A percentile compares a stretch with the other conserved stretches of the same genome.
These are phyloP conservation scores for Eurystomus glaucurus DNA, from an alignment of 2,797 vertebrate species.

Conservation along the genomic window DNA sequence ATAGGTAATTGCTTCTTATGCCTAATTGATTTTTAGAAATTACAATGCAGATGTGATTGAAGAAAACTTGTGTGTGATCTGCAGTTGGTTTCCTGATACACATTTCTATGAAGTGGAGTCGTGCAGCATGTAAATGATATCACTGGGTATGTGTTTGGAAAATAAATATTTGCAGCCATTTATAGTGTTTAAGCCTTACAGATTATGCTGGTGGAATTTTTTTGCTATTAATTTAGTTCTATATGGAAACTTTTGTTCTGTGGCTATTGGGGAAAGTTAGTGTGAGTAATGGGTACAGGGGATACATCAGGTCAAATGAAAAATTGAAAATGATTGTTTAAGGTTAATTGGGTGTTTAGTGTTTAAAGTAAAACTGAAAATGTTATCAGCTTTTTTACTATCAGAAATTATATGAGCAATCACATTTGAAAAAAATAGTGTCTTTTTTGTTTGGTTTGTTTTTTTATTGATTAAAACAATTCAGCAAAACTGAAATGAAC, in stretches of 20 bases:
- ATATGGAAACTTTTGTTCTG: background rate
- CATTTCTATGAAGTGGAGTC: conserved; percentile 43
- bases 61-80: conserved; percentile 76
- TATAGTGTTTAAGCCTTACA: conserved; percentile 43
- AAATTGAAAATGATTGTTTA: background rate
- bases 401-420: background rate
- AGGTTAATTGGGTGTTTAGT: background rate
- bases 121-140: conserved; percentile 50
- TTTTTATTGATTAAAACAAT: background rate
- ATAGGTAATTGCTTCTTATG: conserved; percentile 79
- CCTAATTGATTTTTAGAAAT: conserved; percentile 82
- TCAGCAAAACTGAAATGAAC: background rate
- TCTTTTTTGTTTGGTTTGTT: background rate
- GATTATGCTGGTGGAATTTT: background rate
- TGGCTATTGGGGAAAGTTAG: background rate
- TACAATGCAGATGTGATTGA: conserved; percentile 79
- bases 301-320: background rate
- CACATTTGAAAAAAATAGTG: background rate
- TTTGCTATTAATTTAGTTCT: background rate
- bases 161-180: conserved; percentile 71
- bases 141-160: conserved; percentile 45
- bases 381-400: background rate
- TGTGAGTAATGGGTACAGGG: background rate
- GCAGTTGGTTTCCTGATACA: conserved; percentile 50
- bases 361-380: background rate